Percentiles rank a stretch among this genome's conserved stretches.
These are phyloP conservation scores for Nebria brevicollis DNA, from an alignment of 2,888 invertebrate species.

Conservation along the genomic window DNA sequence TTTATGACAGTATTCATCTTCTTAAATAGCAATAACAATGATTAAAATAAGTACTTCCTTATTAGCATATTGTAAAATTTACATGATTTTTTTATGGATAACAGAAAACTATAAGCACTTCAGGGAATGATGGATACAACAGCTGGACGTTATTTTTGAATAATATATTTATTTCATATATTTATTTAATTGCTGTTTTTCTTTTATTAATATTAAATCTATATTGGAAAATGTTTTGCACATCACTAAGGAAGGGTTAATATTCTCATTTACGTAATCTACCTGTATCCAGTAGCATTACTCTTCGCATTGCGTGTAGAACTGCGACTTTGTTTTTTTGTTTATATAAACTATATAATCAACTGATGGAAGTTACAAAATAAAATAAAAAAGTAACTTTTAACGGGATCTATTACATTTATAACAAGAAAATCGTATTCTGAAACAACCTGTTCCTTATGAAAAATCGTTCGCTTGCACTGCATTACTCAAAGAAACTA, in stretches of 20 bases:
- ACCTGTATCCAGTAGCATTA: not conserved
- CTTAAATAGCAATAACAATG: not conserved
- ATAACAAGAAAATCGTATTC: constrained; percentile 8
- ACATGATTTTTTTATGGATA: not conserved
- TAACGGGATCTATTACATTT: not conserved
- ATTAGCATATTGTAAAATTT: not conserved
- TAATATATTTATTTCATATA: too few species aligned
- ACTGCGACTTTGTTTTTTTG: not conserved
- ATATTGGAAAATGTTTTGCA: not conserved
- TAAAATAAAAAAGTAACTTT: not conserved
- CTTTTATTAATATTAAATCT: too few species aligned
- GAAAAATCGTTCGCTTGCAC: constrained; percentile 20
- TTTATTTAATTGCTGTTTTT: too few species aligned
- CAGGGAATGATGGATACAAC: too few species aligned
- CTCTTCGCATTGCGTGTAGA: not conserved
- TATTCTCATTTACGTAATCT: not conserved
- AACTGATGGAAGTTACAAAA: not conserved
- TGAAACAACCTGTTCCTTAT: not conserved
- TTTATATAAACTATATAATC: not conserved
- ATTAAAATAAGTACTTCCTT: not conserved
- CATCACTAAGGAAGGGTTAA: not conserved
- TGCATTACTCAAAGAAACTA: constrained; percentile 16
- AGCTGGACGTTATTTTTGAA: too few species aligned
- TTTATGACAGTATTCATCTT: not conserved
- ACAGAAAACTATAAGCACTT: not conserved